Evolutionary conservation across 2,797 vertebrate genomes (phyloP).

Genomic region (Yasuhikotakia modesta): DNA sequence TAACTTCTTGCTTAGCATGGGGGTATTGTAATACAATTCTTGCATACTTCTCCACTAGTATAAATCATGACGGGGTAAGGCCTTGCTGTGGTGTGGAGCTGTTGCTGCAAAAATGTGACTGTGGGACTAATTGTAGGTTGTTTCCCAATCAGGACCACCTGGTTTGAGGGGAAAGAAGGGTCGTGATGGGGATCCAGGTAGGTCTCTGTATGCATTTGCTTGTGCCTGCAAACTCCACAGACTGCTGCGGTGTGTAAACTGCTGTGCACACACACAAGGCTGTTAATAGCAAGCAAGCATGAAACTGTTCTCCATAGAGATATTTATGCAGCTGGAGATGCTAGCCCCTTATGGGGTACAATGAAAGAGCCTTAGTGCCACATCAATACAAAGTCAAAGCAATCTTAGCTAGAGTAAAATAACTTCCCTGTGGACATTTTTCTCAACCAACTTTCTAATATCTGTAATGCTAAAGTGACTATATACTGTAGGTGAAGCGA

Average conservation of each 20-base stretch:
- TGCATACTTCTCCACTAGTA: neutral
- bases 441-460: too few species aligned
- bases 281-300: conserved; percentile 28
- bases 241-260: conserved; percentile 23
- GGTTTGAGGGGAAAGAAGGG: conserved; percentile 63
- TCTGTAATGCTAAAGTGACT: neutral
- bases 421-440: neutral
- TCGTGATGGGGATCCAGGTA: conserved; percentile 60
- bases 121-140: conserved; percentile 59
- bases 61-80: neutral
- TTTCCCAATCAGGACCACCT: conserved; percentile 62
- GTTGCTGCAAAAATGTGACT: conserved; percentile 26
- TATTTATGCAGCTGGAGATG: neutral
- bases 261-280: conserved; percentile 3
- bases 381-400: neutral
- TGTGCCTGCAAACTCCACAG: conserved; percentile 17
- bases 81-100: neutral
- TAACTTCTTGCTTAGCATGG: conserved; percentile 6
- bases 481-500: conserved; percentile 15
- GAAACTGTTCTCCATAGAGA: neutral
- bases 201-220: conserved; percentile 36
- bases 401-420: neutral
- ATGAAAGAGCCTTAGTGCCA: neutral
- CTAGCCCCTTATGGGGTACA: neutral
- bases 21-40: conserved; percentile 14